These are phyloP conservation scores for Sprattus sprattus DNA, from an alignment of 2,113 vertebrate species.

Conservation along the genomic window DNA sequence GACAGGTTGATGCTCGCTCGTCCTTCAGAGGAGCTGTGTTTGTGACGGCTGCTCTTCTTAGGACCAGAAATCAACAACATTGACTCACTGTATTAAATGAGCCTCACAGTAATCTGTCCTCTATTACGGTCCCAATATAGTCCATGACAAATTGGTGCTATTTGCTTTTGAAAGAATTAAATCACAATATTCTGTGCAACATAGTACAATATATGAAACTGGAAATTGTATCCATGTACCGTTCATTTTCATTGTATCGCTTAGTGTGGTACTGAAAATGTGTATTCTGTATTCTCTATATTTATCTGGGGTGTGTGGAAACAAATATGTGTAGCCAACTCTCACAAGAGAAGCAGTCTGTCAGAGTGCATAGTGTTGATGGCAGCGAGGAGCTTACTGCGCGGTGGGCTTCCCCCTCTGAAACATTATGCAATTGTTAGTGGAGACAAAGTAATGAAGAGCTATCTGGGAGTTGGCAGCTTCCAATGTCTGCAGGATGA, in stretches of 20 bases:
- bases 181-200: not conserved
- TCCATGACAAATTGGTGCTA: not conserved
- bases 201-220: not conserved
- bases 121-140: not conserved
- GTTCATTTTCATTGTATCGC: not conserved
- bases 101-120: not conserved
- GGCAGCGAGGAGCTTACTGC: not conserved
- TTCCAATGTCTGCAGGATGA: slow-evolving; percentile 34
- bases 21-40: not conserved
- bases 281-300: not conserved
- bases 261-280: not conserved
- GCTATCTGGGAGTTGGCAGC: slow-evolving; percentile 36
- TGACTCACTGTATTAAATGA: not conserved
- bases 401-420: slow-evolving; percentile 24
- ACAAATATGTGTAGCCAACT: not conserved
- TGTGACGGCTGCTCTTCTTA: not conserved
- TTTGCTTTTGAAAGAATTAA: not conserved
- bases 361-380: not conserved
- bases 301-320: not conserved
- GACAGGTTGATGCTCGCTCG: not conserved
- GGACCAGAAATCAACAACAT: not conserved
- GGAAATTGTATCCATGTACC: not conserved
- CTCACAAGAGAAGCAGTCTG: not conserved
- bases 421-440: slow-evolving; percentile 43
- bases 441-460: slow-evolving; percentile 34